Conservation (phyloP, 2,888 invertebrate species). For the Lottia scabra region DNA sequence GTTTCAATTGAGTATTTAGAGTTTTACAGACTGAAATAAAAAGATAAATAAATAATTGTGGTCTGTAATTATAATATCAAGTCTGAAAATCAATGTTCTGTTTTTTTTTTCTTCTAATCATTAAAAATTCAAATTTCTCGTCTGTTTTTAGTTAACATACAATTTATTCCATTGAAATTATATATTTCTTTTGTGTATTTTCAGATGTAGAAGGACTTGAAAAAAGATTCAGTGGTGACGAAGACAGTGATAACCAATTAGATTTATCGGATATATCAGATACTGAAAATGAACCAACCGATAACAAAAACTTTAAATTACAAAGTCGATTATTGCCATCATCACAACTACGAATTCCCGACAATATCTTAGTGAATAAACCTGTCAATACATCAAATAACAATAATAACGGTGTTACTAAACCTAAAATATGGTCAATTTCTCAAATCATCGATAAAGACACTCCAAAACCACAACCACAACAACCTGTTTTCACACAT, state of each 20-base stretch:
- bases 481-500: conserved; percentile 3
- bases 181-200: background rate
- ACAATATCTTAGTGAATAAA: background rate
- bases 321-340: background rate
- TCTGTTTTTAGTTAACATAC: too few species aligned
- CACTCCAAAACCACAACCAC: background rate
- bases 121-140: too few species aligned
- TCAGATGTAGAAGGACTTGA: background rate
- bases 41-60: too few species aligned
- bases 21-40: too few species aligned
- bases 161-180: too few species aligned
- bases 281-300: background rate
- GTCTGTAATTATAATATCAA: too few species aligned
- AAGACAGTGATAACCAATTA: background rate
- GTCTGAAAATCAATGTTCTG: too few species aligned
- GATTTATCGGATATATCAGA: background rate
- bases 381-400: background rate
- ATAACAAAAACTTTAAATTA: background rate
- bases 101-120: too few species aligned
- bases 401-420: conserved; percentile 15
- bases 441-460: conserved; percentile 33
- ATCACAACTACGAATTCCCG: background rate
- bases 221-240: background rate
- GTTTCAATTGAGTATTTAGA: too few species aligned
- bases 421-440: conserved; percentile 45